These are phyloP conservation scores for Hippocampus kuda DNA, from an alignment of 2,797 vertebrate genomes.

Conservation along the genomic window DNA sequence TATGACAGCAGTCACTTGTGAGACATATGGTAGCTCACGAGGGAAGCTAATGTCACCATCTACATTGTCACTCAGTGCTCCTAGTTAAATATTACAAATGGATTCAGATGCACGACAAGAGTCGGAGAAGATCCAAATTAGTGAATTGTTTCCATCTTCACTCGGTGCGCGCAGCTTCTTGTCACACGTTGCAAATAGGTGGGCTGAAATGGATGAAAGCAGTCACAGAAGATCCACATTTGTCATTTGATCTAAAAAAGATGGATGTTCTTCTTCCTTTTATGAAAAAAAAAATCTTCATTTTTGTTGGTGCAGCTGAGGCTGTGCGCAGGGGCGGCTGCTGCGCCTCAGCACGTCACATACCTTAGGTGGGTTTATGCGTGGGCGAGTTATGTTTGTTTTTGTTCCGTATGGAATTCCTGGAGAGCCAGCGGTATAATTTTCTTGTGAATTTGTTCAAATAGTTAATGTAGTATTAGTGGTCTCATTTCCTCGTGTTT, in stretches of 20 bases:
- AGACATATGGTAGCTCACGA: no score
- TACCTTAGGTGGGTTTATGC: slow-evolving; percentile 1
- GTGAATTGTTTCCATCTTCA: not conserved
- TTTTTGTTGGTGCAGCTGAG: slow-evolving; percentile 32
- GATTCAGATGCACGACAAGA: not conserved
- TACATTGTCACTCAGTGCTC: no score
- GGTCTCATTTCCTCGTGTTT: not conserved
- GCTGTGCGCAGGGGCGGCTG: slow-evolving; percentile 39
- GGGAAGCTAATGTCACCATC: no score
- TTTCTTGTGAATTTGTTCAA: slow-evolving; percentile 13
- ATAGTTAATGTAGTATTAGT: not conserved
- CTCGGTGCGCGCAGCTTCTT: not conserved
- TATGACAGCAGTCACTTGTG: no score
- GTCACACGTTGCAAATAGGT: not conserved
- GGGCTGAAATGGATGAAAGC: not conserved
- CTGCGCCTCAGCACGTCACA: not conserved
- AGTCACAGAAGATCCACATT: not conserved
- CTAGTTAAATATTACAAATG: not conserved
- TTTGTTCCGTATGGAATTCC: slow-evolving; percentile 12
- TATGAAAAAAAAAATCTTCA: no score
- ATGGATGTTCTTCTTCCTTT: not conserved
- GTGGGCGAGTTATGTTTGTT: slow-evolving; percentile 16
- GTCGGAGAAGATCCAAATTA: not conserved
- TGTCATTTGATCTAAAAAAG: not conserved
- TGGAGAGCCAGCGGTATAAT: slow-evolving; percentile 6